Evolutionary conservation across 2,888 invertebrate species (phyloP).

Genomic region (Nephrotoma guestfalica): DNA sequence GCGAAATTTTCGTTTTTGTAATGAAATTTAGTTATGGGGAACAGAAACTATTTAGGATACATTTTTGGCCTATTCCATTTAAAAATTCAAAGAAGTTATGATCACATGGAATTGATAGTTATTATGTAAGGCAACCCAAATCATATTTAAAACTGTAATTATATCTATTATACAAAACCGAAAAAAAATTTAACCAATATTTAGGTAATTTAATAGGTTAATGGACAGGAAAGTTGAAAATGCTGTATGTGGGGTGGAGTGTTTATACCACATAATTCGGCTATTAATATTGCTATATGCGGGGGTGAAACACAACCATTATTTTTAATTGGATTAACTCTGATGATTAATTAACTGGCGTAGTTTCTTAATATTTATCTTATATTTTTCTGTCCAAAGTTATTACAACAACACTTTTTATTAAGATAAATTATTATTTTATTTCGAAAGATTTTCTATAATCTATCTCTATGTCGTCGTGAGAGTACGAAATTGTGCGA

Average conservation of each 20-base stretch:
- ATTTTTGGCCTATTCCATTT: background rate
- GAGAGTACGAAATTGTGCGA: background rate
- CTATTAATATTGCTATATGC: background rate
- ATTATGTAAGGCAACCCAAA: background rate
- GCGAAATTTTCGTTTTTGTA: background rate
- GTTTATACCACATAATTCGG: background rate
- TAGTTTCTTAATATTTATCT: background rate
- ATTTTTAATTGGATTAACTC: background rate
- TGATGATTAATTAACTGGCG: background rate
- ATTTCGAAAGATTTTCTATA: background rate
- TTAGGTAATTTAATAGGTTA: background rate
- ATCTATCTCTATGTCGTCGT: background rate
- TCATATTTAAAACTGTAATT: background rate
- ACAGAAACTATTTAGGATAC: background rate
- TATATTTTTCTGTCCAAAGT: background rate
- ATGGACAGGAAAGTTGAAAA: background rate
- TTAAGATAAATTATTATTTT: background rate
- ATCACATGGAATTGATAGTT: background rate
- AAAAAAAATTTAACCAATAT: background rate
- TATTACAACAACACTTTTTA: background rate
- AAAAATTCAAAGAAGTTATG: background rate
- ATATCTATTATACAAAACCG: background rate
- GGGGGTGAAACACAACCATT: background rate
- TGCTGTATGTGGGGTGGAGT: background rate
- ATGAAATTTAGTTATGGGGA: background rate